A percentile compares a stretch with the other conserved stretches of the same genome.
Evolutionary conservation across 2,113 vertebrate species (phyloP).

Genomic region (Bungarus multicinctus): DNA sequence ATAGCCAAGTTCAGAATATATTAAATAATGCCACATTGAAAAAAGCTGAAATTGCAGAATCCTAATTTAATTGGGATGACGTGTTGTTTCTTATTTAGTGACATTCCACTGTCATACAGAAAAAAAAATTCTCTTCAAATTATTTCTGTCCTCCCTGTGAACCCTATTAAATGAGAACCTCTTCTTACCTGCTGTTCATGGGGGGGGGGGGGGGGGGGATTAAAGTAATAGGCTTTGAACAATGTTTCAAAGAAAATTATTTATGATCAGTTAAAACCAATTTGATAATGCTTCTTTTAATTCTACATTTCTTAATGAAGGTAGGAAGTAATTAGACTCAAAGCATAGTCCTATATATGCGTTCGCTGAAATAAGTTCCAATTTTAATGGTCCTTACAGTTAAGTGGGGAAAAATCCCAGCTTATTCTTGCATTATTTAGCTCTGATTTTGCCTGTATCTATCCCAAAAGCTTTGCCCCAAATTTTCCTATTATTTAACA

Average conservation of each 20-base stretch:
- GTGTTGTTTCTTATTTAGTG: neutral
- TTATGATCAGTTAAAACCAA: constrained; percentile 24
- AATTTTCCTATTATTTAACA: neutral
- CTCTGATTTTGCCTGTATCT: neutral
- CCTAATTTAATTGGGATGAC: neutral
- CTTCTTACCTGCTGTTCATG: neutral
- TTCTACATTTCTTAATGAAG: constrained; percentile 1
- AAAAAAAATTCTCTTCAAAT: neutral
- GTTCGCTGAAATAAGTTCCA: neutral
- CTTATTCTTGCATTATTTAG: neutral
- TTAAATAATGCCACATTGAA: neutral
- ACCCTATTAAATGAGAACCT: neutral
- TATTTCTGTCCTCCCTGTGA: neutral
- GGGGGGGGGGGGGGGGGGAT: neutral
- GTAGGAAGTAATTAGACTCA: constrained; percentile 25
- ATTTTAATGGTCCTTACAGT: neutral
- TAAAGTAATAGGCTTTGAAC: neutral
- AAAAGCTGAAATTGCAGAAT: neutral
- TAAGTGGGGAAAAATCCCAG: neutral
- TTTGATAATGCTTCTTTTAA: neutral
- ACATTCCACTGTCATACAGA: rapidly evolving
- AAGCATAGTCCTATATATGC: neutral
- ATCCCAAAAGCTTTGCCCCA: neutral
- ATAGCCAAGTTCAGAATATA: neutral
- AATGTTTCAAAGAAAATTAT: constrained; percentile 14